Evolutionary conservation across 2,113 vertebrate genomes (phyloP), one percentile per base, ranked within the genome.

Genomic region (Chaenocephalus aceratus): DNA sequence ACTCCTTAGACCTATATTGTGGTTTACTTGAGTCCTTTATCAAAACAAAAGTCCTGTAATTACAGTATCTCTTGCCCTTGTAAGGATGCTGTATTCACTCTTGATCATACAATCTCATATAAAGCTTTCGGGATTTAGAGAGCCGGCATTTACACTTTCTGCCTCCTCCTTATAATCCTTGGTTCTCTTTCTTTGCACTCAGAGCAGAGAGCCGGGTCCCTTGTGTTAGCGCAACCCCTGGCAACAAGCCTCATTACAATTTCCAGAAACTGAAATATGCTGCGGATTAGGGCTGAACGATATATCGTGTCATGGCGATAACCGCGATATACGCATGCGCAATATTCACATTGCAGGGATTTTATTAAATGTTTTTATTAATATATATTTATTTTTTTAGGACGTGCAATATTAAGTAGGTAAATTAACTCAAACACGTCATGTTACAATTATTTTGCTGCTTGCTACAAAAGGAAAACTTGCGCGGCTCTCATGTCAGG

Each of bases 181-280:
- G 77, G 66, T 87, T 77, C 49, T 82, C 73, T 72, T 75, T 84
- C 82, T 82, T 82, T 83, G 82, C 86, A 75, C 82, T 82, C 78
- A 69, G 74, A 83, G 54, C 78, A 18, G 60, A 79, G 81, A 85
- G 80, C 75, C 26, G 54, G 44, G 63, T 89, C 91, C 84, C 73
- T 66, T 46, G 82, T 78, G 80, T 80, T 75, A 26, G 77, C 72
- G 53, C 73, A 82, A 85, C 79, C 92, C 68, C 84, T 68, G 79
- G 78, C 52, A 67, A 83, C 73, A 86, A 64, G 75, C 79, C 41
- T 84, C 72, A 80, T 93, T 88, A 88, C 81, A 41, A 72, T 89
- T 86, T 41, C 88, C 65, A 76, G 44, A 66, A 76, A 62, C 59
- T 70, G 52, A 84, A 91, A 85, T 75, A 77, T 80, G 80, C 79